Base-by-base conservation (phyloP, 2,888 invertebrate species). In the Machimus rusticus region DNA sequence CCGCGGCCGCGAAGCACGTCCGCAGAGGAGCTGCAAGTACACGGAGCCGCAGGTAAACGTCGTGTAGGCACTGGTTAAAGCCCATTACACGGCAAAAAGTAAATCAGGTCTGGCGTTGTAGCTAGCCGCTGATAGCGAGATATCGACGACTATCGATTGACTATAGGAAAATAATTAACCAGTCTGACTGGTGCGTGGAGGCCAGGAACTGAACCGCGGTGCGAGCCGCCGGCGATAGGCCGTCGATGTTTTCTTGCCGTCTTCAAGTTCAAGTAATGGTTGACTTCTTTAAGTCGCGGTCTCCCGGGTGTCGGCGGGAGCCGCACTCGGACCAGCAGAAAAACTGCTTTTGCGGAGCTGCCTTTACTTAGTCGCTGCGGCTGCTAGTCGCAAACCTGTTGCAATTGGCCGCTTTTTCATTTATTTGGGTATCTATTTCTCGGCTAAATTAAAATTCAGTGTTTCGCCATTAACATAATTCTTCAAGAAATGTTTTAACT, bases 121-220 rank as follows among this genome's bases (percentile, higher is more conserved):
- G 31, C n/a, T n/a, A 57, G 34, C 14, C 66, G 57, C n/a, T 82
- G 82, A 57, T 82, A 37, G 19, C 82, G n/a, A 23, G 37, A 19
- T 34, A 57, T 82, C 57, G 82, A 31, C 31, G 55, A 19, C 57
- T 34, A 82, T 82, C 66, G 82, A 82, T 82, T 57, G 55, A 19
- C 57, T 34, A 82, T 82, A 57, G 39, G 66, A 57, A 82, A 82
- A 82, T 82, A 82, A 82, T 82, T 66, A 66, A 82, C 82, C 82
- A 82, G 82, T 57, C 82, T 82, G 82, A 57, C n/a, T 37, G 12
- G n/a, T 81, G 31, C 37, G 4, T n/a, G 14, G 82, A 57, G 82
- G 82, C 31, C 57, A 82, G 37, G 57, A 82, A n/a, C 31, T 78
- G 14, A 23, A 31, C 28, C 19, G 23, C 43, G 8, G 43, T 14